Conservation (phyloP, 2,113 vertebrate genomes). For the Ictalurus furcatus region DNA sequence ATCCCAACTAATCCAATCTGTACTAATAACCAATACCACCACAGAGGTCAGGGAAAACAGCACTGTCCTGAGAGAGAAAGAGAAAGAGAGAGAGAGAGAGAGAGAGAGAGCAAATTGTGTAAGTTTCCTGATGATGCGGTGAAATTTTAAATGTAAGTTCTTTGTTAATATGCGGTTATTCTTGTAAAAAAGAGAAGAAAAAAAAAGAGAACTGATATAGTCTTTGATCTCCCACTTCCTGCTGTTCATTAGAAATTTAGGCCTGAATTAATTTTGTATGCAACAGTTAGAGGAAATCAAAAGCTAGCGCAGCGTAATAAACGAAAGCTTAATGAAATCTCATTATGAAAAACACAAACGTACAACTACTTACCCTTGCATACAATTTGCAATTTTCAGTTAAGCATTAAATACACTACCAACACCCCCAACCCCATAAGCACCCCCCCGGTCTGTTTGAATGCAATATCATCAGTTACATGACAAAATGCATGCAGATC, state of each 20-base stretch:
- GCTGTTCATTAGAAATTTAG: conserved; percentile 13
- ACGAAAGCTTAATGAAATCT: background rate
- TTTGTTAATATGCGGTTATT: background rate
- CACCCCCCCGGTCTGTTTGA: background rate
- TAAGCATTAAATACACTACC: background rate
- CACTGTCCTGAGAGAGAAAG: conserved; percentile 80
- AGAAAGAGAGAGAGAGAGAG: background rate
- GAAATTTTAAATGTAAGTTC: background rate
- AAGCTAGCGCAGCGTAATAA: background rate
- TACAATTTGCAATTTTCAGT: background rate
- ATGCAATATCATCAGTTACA: background rate
- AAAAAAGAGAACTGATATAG: background rate
- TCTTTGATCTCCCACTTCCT: background rate
- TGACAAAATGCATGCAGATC: background rate
- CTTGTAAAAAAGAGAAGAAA: background rate
- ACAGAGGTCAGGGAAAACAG: conserved; percentile 91
- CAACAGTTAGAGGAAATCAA: background rate
- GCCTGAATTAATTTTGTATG: background rate
- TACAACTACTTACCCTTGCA: background rate
- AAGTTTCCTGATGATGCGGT: background rate
- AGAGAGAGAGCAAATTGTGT: background rate
- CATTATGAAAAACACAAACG: background rate
- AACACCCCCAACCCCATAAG: background rate
- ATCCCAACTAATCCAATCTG: conserved; percentile 99
- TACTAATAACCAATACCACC: conserved; percentile 94